phyloP scores from a whole-genome alignment of 2,888 invertebrate species.

The Lagria hirta region DNA sequence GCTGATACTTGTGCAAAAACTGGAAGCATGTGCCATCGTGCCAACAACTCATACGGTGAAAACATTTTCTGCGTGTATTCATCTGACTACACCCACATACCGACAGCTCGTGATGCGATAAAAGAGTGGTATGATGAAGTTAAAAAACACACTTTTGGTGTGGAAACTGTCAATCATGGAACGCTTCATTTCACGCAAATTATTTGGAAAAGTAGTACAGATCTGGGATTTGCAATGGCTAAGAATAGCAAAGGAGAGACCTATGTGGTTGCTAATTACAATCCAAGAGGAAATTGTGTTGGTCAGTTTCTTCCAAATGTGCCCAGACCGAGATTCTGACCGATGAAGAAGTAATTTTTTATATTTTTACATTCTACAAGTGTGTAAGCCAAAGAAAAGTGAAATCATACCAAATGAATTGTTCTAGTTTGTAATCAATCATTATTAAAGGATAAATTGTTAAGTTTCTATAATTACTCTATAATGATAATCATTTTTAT shows the following conservation, averaged over 20 bases:
- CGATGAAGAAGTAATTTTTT: slow-evolving; percentile 19
- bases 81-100: slow-evolving; percentile 57
- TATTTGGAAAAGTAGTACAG: slow-evolving; percentile 68
- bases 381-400: slow-evolving; percentile 18
- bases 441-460: slow-evolving; percentile 12
- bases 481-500: no score
- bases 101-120: slow-evolving; percentile 59
- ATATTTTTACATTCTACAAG: slow-evolving; percentile 14
- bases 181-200: slow-evolving; percentile 60
- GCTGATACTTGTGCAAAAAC: slow-evolving; percentile 67
- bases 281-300: slow-evolving; percentile 78
- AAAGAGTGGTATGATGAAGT: slow-evolving; percentile 64
- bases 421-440: slow-evolving; percentile 6
- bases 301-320: slow-evolving; percentile 72
- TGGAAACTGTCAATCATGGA: slow-evolving; percentile 57
- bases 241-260: slow-evolving; percentile 74
- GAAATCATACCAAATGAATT: slow-evolving; percentile 13
- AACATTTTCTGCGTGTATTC: slow-evolving; percentile 62
- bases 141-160: slow-evolving; percentile 57
- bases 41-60: slow-evolving; percentile 65
- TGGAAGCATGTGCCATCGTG: slow-evolving; percentile 66
- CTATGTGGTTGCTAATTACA: slow-evolving; percentile 83
- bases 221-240: slow-evolving; percentile 72
- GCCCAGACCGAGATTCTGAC: slow-evolving; percentile 56
- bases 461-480: no score